Percentiles rank a stretch among this genome's conserved stretches.
These are phyloP conservation scores for Epizoanthus illoricatus DNA, from an alignment of 92 coral and sea anemone genomes.

Conservation along the genomic window DNA sequence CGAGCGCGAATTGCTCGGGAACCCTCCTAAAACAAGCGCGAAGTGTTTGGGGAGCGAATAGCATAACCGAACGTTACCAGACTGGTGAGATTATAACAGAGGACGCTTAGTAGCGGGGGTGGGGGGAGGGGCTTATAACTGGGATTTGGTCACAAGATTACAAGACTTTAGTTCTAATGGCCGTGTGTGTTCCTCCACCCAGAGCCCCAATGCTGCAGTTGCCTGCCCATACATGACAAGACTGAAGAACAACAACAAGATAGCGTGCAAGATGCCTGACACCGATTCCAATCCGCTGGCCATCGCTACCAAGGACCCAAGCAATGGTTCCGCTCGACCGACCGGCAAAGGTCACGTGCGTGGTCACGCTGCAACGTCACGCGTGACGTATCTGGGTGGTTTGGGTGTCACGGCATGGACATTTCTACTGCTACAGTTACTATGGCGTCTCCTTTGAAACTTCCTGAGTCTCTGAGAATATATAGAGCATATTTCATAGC, in stretches of 20 bases:
- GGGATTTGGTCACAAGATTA: too few relatives aligned
- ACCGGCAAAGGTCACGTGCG: slow-evolving; percentile 13
- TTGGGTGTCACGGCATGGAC: not conserved
- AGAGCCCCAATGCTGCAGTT: slow-evolving; percentile 80
- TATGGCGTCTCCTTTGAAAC: not conserved
- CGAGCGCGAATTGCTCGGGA: not conserved
- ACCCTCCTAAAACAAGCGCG: too few relatives aligned
- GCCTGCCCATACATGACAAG: slow-evolving; percentile 79
- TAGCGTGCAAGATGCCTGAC: slow-evolving; percentile 82
- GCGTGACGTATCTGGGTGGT: not conserved
- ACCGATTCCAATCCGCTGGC: slow-evolving; percentile 36
- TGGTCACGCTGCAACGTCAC: slow-evolving; percentile 22
- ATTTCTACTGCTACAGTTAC: not conserved
- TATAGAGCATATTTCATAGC: too few relatives aligned
- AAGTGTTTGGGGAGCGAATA: too few relatives aligned
- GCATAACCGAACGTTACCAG: too few relatives aligned
- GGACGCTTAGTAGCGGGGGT: too few relatives aligned
- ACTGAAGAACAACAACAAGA: slow-evolving; percentile 55
- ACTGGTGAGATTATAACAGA: too few relatives aligned
- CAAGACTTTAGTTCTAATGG: too few relatives aligned
- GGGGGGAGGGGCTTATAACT: too few relatives aligned
- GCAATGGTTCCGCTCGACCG: not conserved
- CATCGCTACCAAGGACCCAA: slow-evolving; percentile 16
- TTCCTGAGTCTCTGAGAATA: too few relatives aligned
- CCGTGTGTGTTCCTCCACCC: not conserved